Evolutionary conservation across 2,888 invertebrate species (phyloP).

Genomic region (Himalopsyche tibetana): DNA sequence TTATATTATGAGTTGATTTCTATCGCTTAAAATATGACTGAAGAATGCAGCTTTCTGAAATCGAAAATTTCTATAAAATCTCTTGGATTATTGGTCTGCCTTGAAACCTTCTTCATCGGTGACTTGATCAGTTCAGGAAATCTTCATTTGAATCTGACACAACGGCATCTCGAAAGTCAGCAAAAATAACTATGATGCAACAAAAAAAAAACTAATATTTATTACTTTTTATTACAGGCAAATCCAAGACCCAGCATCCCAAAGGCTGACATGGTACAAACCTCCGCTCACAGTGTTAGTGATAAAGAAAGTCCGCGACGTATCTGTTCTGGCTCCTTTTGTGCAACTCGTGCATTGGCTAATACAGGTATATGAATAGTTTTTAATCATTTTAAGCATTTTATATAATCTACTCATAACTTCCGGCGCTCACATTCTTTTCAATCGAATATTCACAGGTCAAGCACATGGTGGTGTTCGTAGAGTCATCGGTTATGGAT

Average conservation of each 20-base stretch:
- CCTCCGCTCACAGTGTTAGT: slow-evolving; percentile 97
- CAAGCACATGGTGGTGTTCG: slow-evolving; percentile 96
- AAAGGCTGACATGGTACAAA: slow-evolving; percentile 97
- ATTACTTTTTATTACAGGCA: slow-evolving; percentile 80
- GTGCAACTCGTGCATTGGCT: slow-evolving; percentile 96
- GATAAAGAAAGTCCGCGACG: slow-evolving; percentile 97
- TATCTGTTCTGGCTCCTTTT: slow-evolving; percentile 91
- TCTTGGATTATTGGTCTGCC: too few relatives aligned
- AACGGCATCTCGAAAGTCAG: too few relatives aligned
- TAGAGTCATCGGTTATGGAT: slow-evolving; percentile 93
- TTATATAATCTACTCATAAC: neutral
- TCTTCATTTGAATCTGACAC: too few relatives aligned
- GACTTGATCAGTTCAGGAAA: too few relatives aligned
- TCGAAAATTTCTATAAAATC: too few relatives aligned
- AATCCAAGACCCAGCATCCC: slow-evolving; percentile 98
- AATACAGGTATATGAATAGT: slow-evolving; percentile 82
- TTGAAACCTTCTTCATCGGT: too few relatives aligned
- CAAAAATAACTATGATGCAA: too few relatives aligned
- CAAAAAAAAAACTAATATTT: too few relatives aligned
- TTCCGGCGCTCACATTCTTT: neutral
- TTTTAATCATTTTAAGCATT: neutral
- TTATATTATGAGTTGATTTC: too few relatives aligned
- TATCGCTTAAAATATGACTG: too few relatives aligned
- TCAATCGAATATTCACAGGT: slow-evolving; percentile 78
- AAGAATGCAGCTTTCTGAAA: too few relatives aligned